Conservation (phyloP, 2,113 vertebrate genomes). For the Platysteira castanea region DNA sequence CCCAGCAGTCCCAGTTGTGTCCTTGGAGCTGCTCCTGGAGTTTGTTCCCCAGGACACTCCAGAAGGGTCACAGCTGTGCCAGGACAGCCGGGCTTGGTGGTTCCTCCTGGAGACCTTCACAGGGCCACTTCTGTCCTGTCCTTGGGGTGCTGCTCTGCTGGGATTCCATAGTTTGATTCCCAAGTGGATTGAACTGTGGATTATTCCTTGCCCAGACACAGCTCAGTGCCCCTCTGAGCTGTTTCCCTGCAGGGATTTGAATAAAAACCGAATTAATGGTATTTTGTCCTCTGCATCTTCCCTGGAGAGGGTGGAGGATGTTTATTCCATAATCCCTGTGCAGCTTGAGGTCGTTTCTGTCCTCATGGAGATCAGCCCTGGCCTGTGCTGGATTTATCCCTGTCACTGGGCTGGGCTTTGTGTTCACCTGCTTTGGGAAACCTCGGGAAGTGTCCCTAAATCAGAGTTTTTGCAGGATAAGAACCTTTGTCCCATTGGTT, state of each 20-base stretch:
- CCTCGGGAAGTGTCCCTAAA: background rate
- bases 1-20: background rate
- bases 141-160: background rate
- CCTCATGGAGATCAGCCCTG: background rate
- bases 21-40: background rate
- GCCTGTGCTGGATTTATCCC: background rate
- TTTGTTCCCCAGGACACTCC: background rate
- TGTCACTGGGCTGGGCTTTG: background rate
- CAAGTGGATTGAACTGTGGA: background rate
- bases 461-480: background rate
- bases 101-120: fast-evolving
- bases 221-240: background rate
- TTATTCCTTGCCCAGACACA: background rate
- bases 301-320: background rate
- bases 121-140: background rate
- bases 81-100: background rate
- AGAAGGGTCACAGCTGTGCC: too few species aligned
- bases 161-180: background rate
- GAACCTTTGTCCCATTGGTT: background rate
- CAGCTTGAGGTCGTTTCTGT: background rate
- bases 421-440: background rate
- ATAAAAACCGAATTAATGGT: background rate
- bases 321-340: background rate
- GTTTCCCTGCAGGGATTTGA: background rate
- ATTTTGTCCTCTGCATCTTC: background rate